A percentile compares a stretch with the other conserved stretches of the same genome.
Conservation (phyloP, 2,113 vertebrate genomes). For the Gymnogyps californianus region DNA sequence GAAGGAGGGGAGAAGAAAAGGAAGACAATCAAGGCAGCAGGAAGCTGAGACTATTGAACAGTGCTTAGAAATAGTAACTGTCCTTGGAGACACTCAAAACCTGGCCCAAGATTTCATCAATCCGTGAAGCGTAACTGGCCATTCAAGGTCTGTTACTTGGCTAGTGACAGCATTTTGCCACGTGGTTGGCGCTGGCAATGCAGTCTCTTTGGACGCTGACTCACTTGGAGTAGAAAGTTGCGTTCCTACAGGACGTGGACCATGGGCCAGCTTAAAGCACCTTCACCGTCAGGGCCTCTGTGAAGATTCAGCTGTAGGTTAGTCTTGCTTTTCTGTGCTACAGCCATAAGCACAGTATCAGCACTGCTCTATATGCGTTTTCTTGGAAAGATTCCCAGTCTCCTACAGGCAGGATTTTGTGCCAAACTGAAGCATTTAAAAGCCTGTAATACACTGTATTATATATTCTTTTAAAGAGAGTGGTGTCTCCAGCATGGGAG, state of each 20-base stretch:
- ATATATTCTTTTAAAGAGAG: neutral
- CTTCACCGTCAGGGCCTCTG: rapidly evolving
- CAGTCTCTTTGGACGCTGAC: neutral
- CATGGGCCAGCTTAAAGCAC: neutral
- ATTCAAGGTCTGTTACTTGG: neutral
- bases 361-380: neutral
- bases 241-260: neutral
- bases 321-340: neutral
- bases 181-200: rapidly evolving
- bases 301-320: neutral
- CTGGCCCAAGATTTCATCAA: neutral
- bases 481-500: neutral
- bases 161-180: neutral
- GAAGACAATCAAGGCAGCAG: neutral
- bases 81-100: neutral
- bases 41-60: neutral
- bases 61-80: neutral
- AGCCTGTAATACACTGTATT: slow-evolving; percentile 21
- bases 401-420: neutral
- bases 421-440: slow-evolving; percentile 12
- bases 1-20: neutral
- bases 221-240: neutral
- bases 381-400: neutral
- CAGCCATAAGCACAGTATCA: neutral
- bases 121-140: neutral